A percentile compares a stretch with the other conserved stretches of the same genome.
These are phyloP conservation scores for Tragelaphus strepsiceros DNA, from an alignment of 2,113 vertebrate species.

Conservation along the genomic window DNA sequence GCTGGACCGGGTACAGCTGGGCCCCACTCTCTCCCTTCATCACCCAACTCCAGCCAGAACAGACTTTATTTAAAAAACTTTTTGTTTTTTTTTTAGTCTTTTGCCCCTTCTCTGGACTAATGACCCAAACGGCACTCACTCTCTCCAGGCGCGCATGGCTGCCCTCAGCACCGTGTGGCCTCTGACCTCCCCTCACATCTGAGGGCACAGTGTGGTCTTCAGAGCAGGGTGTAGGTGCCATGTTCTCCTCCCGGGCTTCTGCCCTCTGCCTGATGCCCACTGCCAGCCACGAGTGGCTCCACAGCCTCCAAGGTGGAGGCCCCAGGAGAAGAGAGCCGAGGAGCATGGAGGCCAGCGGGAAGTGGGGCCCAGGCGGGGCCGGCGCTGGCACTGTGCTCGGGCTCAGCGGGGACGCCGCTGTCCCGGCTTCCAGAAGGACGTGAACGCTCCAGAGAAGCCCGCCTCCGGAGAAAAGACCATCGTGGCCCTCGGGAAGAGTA, in stretches of 20 bases:
- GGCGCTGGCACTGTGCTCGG: neutral
- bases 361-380: accelerated
- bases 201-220: neutral
- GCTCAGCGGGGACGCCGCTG: neutral
- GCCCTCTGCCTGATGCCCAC: neutral
- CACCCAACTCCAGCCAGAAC: neutral
- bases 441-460: neutral
- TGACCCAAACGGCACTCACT: neutral
- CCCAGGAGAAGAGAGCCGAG: neutral
- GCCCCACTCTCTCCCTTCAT: neutral
- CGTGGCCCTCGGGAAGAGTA: too few relatives aligned
- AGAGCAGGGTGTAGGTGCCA: accelerated
- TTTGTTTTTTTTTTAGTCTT: neutral
- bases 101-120: neutral
- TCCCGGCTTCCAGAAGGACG: neutral
- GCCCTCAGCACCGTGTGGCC: accelerated
- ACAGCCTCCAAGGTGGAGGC: neutral
- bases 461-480: neutral
- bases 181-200: neutral
- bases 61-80: neutral
- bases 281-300: neutral
- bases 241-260: accelerated
- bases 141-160: neutral
- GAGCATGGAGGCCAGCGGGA: neutral
- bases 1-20: neutral